Base-by-base conservation (phyloP, 30 jellyfish, hydroid and myxozoan genomes). In the Morbakka virulenta region DNA sequence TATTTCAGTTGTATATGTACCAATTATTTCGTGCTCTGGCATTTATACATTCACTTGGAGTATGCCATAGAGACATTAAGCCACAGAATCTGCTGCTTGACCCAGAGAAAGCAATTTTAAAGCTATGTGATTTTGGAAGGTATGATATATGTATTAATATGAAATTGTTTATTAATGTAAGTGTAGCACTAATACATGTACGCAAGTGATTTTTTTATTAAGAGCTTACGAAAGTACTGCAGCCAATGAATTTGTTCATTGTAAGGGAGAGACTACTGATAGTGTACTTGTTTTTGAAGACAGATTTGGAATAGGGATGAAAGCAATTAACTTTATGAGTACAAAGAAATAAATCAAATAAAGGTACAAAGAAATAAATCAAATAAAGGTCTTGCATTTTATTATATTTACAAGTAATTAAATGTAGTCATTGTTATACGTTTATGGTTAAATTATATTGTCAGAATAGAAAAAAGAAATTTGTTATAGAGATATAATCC, bases 81-180 rank as follows among this genome's bases (percentile, higher is more conserved):
- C 98, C 98, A 50, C 98, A 92, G 57, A 92, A 92, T 64, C 51
- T 92, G 13, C 81, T 92, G 26, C 84, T 92, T 32, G 91, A 92
- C 65, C 96, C 98, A 28, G 98, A 92, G 36, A 79, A 95, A 25
- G 98, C 96, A 25, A 95, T 92, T 28, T 67, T 92, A 51, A 86
- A 92, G 51, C 74, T 92, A 27, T 92, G 98, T 67, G 98, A 92
- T 49, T 92, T 92, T 75, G 98, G 98, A 41, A 92, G 98, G 98
- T 85, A 13, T 28, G 97, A 35, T 30, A 22, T 30, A 21, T 57
- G 24, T 32, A 17, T 30, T 30, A n/a, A 22, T 64, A 20, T 2
- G 26, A 24, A 24, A 24, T 24, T 22, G 1, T 2, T 64, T 64
- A n/a, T 17, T 64, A 28, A 24, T 64, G 17, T 23, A 12, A 17